A percentile compares a stretch with the other conserved stretches of the same genome.
These are phyloP conservation scores for Cettia cetti DNA, from an alignment of 2,113 vertebrate genomes.

Conservation along the genomic window DNA sequence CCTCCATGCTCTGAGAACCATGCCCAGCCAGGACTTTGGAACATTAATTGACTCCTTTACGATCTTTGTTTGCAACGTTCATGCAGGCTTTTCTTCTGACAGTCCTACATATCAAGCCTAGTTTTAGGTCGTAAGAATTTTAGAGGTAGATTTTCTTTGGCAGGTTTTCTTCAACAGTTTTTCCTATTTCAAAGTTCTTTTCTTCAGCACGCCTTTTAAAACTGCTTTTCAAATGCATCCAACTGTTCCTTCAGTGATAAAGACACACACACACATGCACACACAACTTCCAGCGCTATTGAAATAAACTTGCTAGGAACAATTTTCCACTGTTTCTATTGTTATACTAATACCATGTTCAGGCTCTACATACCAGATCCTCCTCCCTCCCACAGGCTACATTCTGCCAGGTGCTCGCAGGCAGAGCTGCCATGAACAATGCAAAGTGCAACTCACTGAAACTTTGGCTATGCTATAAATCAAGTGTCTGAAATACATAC, in stretches of 20 bases:
- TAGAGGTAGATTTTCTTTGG: neutral
- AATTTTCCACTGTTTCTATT: neutral
- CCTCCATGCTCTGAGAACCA: accelerated
- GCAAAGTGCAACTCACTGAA: neutral
- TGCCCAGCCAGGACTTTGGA: neutral
- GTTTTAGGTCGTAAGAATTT: neutral
- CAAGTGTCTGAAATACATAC: neutral
- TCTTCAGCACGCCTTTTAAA: neutral
- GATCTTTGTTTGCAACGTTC: neutral
- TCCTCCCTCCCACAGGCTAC: neutral
- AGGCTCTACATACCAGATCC: neutral
- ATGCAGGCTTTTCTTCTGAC: neutral
- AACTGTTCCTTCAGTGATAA: neutral
- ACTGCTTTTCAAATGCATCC: neutral
- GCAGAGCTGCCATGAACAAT: neutral
- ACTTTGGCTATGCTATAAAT: neutral
- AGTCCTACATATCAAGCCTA: neutral
- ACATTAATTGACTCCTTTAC: neutral
- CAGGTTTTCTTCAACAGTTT: neutral
- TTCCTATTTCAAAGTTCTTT: neutral
- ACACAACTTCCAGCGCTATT: neutral
- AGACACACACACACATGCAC: neutral
- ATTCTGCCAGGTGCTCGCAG: neutral
- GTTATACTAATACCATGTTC: neutral
- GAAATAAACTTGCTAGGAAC: neutral